Evolutionary conservation across 2,113 vertebrate species (phyloP).

Genomic region (Haemorhous mexicanus): DNA sequence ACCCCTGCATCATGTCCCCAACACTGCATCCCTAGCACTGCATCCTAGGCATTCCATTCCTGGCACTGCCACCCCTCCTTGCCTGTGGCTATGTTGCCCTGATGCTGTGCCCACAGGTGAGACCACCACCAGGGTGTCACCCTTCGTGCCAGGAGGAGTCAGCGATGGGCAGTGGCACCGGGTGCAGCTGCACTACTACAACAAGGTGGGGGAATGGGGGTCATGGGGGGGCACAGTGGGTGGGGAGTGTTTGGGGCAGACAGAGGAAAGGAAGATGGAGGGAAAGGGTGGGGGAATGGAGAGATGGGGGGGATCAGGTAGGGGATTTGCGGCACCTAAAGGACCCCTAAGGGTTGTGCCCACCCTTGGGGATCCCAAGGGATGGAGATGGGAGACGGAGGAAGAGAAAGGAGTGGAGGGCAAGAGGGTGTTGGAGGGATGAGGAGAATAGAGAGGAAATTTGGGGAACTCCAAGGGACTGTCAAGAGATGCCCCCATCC

Average conservation of each 20-base stretch:
- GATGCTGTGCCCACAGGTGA: constrained; percentile 74
- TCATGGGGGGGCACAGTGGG: neutral
- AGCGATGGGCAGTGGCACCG: constrained; percentile 93
- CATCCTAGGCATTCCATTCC: neutral
- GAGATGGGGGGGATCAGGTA: too few species aligned
- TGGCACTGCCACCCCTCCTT: neutral
- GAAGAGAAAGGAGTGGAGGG: neutral
- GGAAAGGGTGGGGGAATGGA: neutral
- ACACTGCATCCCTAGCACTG: neutral
- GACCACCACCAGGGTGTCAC: constrained; percentile 86
- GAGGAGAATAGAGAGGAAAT: neutral
- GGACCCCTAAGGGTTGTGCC: neutral
- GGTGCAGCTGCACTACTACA: constrained; percentile 90
- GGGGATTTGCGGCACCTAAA: neutral
- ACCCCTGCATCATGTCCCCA: neutral
- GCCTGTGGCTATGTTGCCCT: accelerated
- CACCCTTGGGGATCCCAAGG: neutral
- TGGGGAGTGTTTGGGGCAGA: neutral
- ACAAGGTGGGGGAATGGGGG: constrained; percentile 78
- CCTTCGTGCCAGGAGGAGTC: constrained; percentile 83
- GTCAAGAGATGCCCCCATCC: neutral
- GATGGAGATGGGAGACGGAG: neutral
- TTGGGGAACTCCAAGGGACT: neutral
- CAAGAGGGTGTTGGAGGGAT: neutral
- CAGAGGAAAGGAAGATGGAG: neutral